These are phyloP conservation scores for Oryctes rhinoceros DNA, from an alignment of 1,140 invertebrate genomes.

Conservation along the genomic window DNA sequence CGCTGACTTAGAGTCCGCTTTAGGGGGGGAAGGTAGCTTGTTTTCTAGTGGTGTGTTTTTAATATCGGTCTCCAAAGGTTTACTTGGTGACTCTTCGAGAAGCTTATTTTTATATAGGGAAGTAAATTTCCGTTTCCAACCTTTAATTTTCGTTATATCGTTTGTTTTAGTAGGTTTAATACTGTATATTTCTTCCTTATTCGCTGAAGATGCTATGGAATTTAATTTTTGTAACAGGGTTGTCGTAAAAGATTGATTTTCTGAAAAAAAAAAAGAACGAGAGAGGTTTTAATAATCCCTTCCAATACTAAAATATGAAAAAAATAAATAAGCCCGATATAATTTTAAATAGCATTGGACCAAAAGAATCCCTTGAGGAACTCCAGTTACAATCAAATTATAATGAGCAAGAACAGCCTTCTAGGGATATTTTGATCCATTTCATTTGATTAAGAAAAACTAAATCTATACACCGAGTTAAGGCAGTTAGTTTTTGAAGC, in stretches of 20 bases:
- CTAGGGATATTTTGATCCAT: too few species aligned
- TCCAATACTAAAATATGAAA: not conserved
- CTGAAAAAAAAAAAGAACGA: not conserved
- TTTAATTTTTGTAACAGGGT: not conserved
- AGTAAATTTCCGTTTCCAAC: constrained; percentile 42
- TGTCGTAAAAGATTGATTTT: not conserved
- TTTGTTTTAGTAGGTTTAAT: constrained; percentile 44
- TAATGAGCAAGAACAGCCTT: too few species aligned
- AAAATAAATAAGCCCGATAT: too few species aligned
- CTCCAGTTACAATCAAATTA: too few species aligned
- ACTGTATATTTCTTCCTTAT: not conserved
- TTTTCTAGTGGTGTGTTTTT: not conserved
- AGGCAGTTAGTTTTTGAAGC: too few species aligned
- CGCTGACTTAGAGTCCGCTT: constrained; percentile 21
- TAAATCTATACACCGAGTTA: too few species aligned
- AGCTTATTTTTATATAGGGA: constrained; percentile 13
- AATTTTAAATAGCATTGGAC: too few species aligned
- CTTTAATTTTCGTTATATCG: constrained; percentile 45
- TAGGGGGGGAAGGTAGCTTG: not conserved
- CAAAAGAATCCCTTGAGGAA: too few species aligned
- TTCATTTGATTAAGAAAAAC: too few species aligned
- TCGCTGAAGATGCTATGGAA: not conserved
- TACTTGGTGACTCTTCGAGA: not conserved
- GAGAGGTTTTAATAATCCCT: not conserved
- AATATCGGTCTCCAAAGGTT: not conserved